Percentiles rank a stretch among this genome's conserved stretches.
Evolutionary conservation across 1,140 invertebrate genomes (phyloP).

Genomic region (Neodiprion fabricii): DNA sequence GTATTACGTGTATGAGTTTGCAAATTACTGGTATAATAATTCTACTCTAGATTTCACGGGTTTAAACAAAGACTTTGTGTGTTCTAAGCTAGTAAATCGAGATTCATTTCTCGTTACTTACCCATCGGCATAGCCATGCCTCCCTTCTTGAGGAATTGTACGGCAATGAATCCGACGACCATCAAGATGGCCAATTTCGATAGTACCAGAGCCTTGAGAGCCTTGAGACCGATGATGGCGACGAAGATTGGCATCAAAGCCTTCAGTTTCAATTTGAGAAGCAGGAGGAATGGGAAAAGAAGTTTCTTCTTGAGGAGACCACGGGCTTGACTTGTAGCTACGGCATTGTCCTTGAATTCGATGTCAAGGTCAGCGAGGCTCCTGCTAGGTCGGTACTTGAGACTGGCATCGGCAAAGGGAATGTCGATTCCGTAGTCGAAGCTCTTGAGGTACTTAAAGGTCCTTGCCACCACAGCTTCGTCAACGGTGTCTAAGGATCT

Average conservation of each 20-base stretch:
- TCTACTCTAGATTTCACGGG: too few species aligned
- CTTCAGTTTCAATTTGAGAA: constrained; percentile 84
- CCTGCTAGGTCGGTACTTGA: constrained; percentile 58
- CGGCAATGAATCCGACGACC: constrained; percentile 79
- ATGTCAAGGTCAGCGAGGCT: constrained; percentile 65
- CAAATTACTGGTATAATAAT: too few species aligned
- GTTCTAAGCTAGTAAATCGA: neutral
- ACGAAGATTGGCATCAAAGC: constrained; percentile 83
- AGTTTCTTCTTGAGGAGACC: constrained; percentile 83
- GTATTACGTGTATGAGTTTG: too few species aligned
- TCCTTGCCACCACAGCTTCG: constrained; percentile 75
- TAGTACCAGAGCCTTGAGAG: constrained; percentile 80
- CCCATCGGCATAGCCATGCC: constrained; percentile 59
- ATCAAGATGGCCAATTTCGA: constrained; percentile 81
- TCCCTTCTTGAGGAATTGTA: constrained; percentile 75
- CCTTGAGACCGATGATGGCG: constrained; percentile 78
- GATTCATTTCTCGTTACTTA: constrained; percentile 23
- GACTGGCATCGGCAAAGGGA: constrained; percentile 62
- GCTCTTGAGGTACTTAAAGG: constrained; percentile 70
- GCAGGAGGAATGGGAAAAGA: constrained; percentile 75
- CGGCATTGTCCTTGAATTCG: constrained; percentile 71
- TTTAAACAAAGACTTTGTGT: neutral
- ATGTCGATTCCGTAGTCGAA: constrained; percentile 75
- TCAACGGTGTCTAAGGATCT: constrained; percentile 70
- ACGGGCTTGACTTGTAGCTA: constrained; percentile 72